These are phyloP conservation scores for Haemorhous mexicanus DNA, from an alignment of 2,113 vertebrate species.

Conservation along the genomic window DNA sequence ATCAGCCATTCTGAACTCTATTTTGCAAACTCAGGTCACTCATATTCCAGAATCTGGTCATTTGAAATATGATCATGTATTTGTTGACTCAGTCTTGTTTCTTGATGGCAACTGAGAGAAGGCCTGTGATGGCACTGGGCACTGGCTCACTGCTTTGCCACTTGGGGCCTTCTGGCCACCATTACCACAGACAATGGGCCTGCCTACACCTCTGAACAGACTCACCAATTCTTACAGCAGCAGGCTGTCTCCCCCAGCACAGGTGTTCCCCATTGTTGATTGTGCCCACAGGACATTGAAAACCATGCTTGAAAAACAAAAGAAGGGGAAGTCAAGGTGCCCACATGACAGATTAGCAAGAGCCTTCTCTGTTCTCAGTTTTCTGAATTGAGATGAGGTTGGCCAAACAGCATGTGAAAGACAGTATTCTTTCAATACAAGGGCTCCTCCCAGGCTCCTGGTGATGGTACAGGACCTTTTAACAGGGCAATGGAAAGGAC, in stretches of 20 bases:
- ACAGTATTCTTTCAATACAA: fast-evolving
- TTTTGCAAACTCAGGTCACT: not conserved
- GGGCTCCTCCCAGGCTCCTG: not conserved
- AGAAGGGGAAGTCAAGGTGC: not conserved
- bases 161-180: not conserved
- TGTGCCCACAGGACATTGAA: not conserved
- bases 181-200: too few species aligned
- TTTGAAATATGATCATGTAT: not conserved
- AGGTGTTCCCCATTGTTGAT: not conserved
- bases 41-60: not conserved
- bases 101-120: not conserved
- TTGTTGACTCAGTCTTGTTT: not conserved
- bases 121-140: not conserved
- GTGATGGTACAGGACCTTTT: not conserved
- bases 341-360: too few species aligned
- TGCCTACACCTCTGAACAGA: too few species aligned
- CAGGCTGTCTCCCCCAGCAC: not conserved
- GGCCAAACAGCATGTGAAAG: not conserved
- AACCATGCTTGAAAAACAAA: not conserved
- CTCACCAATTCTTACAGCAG: fast-evolving
- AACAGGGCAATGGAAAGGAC: not conserved
- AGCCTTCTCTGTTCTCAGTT: not conserved
- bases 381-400: not conserved
- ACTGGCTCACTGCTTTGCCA: not conserved
- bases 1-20: not conserved